A percentile compares a stretch with the other conserved stretches of the same genome.
phyloP scores from a whole-genome alignment of 2,888 invertebrate species.

The Lycaena phlaeas region DNA sequence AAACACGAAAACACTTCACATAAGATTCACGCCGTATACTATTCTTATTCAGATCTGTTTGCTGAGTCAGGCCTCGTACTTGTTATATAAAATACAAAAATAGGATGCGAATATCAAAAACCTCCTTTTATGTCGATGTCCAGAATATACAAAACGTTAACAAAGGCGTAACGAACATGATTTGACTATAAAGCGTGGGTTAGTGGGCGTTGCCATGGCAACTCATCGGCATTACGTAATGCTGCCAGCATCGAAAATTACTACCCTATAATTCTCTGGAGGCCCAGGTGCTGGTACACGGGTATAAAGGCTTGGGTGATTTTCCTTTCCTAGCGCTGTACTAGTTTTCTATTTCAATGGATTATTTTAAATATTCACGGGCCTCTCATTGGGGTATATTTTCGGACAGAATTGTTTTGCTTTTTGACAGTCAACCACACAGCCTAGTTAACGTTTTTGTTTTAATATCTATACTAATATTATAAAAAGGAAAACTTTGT shows the following conservation, averaged over 20 bases:
- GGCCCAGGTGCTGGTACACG: slow-evolving; percentile 45
- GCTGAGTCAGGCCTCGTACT: no score
- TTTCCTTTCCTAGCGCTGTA: slow-evolving; percentile 39
- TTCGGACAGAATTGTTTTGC: no score
- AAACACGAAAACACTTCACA: no score
- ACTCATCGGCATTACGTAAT: slow-evolving; percentile 22
- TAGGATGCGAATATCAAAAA: neutral
- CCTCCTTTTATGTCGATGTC: neutral
- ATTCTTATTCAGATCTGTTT: no score
- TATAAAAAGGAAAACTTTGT: no score
- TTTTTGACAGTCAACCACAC: no score
- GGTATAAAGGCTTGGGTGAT: slow-evolving; percentile 51
- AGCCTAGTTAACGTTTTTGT: no score
- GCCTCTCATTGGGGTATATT: neutral
- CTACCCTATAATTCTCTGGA: slow-evolving; percentile 30
- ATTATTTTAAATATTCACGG: neutral
- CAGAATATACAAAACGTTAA: neutral
- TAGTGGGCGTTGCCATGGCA: slow-evolving; percentile 6
- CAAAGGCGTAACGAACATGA: neutral
- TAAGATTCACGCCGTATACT: no score
- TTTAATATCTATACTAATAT: no score
- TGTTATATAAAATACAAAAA: neutral
- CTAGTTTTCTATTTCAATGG: slow-evolving; percentile 26
- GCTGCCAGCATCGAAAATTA: slow-evolving; percentile 35
- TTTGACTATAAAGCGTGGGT: neutral